Conservation (phyloP, 2,797 vertebrate species). For the Hephaestus fuliginosus region DNA sequence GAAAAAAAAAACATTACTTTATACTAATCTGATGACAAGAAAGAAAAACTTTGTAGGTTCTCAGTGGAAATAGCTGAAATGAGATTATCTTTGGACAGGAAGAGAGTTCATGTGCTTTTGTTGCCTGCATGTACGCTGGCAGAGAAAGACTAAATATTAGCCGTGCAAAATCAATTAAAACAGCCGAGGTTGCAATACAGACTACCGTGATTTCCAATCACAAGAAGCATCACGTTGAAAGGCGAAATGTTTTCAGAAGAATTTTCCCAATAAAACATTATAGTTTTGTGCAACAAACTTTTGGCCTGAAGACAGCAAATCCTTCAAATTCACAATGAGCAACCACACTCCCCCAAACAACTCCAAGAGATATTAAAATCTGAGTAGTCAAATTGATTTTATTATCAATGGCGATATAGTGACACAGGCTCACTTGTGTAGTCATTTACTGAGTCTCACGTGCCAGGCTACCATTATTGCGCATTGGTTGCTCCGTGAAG, state of each 20-base stretch:
- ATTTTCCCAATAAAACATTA: constrained; percentile 10
- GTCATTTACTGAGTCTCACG: constrained; percentile 45
- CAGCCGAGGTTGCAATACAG: neutral
- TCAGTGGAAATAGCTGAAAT: constrained; percentile 36
- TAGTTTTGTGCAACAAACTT: constrained; percentile 1
- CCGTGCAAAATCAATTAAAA: constrained; percentile 37
- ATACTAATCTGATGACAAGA: constrained; percentile 43
- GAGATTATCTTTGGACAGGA: constrained; percentile 33
- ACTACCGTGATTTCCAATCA: constrained; percentile 51
- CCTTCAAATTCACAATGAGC: neutral
- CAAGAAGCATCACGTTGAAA: neutral
- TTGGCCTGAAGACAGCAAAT: constrained; percentile 8
- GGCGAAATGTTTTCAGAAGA: neutral
- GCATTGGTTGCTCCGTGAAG: constrained; percentile 44
- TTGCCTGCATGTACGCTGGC: constrained; percentile 28
- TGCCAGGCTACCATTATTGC: constrained; percentile 74
- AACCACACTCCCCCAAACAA: neutral
- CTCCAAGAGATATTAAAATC: neutral
- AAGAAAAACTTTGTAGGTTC: constrained; percentile 29
- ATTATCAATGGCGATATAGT: neutral
- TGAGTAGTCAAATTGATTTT: neutral
- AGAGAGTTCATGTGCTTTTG: constrained; percentile 18
- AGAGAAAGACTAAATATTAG: constrained; percentile 30
- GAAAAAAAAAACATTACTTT: constrained; percentile 41
- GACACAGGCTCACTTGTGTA: neutral